Conservation (phyloP, 2,888 invertebrate species). For the Eumerus sabulonum region DNA sequence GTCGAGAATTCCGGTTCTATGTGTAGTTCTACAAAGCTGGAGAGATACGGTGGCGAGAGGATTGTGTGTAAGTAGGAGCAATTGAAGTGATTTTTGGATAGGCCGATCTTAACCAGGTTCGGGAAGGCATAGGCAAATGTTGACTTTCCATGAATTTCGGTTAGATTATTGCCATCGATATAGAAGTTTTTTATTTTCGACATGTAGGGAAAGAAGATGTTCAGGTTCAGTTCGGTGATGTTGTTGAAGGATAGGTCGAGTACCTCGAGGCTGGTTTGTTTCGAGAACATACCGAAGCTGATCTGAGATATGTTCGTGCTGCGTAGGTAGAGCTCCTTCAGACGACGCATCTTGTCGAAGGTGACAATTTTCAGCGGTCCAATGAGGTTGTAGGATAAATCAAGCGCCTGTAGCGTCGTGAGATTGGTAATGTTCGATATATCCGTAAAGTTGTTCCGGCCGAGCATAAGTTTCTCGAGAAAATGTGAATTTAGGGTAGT, state of each 20-base stretch:
- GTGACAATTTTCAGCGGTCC: conserved; percentile 76
- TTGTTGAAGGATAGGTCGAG: conserved; percentile 81
- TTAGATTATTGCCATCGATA: conserved; percentile 76
- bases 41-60: conserved; percentile 74
- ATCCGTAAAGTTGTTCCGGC: conserved; percentile 73
- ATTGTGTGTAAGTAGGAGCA: conserved; percentile 76
- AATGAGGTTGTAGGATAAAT: conserved; percentile 76
- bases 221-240: conserved; percentile 78
- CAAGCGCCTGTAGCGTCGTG: conserved; percentile 73
- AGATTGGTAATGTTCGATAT: conserved; percentile 75
- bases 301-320: conserved; percentile 73
- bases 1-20: conserved; percentile 74
- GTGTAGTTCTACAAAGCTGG: conserved; percentile 73
- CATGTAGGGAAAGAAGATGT: conserved; percentile 77
- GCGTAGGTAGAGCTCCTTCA: conserved; percentile 74
- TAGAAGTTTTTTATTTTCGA: conserved; percentile 74
- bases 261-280: conserved; percentile 77
- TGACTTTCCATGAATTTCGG: conserved; percentile 75
- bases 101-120: conserved; percentile 74
- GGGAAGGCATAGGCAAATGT: conserved; percentile 75
- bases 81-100: conserved; percentile 76
- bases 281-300: conserved; percentile 78
- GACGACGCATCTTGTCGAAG: conserved; percentile 75
- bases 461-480: conserved; percentile 74
- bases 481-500: conserved; percentile 72